Evolutionary conservation across 1,140 invertebrate species (phyloP), one percentile per base, ranked within the genome.

Genomic region (Neodiprion pinetum): DNA sequence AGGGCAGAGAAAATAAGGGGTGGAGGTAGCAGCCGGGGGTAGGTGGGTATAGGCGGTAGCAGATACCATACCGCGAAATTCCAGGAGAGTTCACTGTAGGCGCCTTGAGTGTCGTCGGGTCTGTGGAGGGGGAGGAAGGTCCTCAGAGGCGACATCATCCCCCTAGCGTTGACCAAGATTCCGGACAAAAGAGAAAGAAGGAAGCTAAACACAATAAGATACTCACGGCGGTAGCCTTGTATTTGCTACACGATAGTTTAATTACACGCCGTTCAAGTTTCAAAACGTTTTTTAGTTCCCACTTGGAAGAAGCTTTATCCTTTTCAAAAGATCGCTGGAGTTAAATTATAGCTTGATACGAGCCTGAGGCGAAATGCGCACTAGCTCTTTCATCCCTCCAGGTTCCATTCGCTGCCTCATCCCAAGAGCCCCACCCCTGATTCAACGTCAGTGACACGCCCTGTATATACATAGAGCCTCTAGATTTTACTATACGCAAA

Each of bases 1-100:
- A 70, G 72, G 77, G 70, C 48, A 21, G 23, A 74, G 67, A 50
- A 49, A 70, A 40, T 49, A 14, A 50, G 14, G 48, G 49, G 48
- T 48, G 53, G 71, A n/a, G 48, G 48, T 53, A 72, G 71, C 23
- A 50, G 50, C 10, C 28, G 50, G 48, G 71, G 71, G 48, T 40
- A 53, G 48, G 70, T 28, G 47, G 68, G 68, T 40, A 70, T 28
- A 11, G 70, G 28, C 28, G 70, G 48, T 14, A n/a, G 70, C 28
- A 49, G 70, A 49, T 47, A 40, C 49, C 17, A 53, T 28, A 53
- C 23, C 48, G 40, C 71, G 48, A 23, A 49, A 50, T 72, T 21
- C 71, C 71, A 61, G 23, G 71, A 53, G 21, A 40, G 14, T 65
- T 47, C 50, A 14, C 17, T 65, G 14, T 47, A 12, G 14, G 17